Base-by-base conservation (phyloP, 2,113 vertebrate genomes). In the Xerus inauris region DNA sequence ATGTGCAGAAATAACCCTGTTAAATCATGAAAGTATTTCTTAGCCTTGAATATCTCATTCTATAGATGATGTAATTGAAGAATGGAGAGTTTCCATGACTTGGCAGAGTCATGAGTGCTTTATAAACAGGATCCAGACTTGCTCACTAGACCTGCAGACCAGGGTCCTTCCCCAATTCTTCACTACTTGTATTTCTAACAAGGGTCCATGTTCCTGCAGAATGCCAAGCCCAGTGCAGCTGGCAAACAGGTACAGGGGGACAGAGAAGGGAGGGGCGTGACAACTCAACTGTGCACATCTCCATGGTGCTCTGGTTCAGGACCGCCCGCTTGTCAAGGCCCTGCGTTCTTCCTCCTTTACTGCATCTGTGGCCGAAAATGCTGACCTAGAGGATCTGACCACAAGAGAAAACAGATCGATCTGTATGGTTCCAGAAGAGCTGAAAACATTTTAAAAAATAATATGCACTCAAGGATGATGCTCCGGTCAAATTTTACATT, bases 401-500 rank as follows among this genome's bases (percentile, higher is more conserved):
- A 80, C 94, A 47, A 91, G 17, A 91, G 79, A 90, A 98, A 96
- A 95, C 79, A 84, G 90, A 93, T 80, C 95, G 5, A 89, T 91
- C 83, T 42, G 81, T 67, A 94, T 87, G 84, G 97, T 96, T 95
- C 94, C 91, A 91, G 71, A 57, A 93, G 82, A 97, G 83, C 86
- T 93, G 57, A 97, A 92, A 97, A 85, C 51, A 91, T 89, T 93
- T 96, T 89, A 2, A 83, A 97, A 97, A 94, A 91, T 94, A 73
- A 96, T 57, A 71, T 75, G 51, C 95, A 97, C 91, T 95, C 62
- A 97, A 64, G 72, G 90, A 7, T 89, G 57, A 38, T 32, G 35
- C 75, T 81, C 91, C 11, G 22, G 40, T 45, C 85, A 80, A 96
- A 65, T 11, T 72, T 96, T 45, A 65, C 80, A 92, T 59, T 6